A percentile compares a stretch with the other conserved stretches of the same genome.
Evolutionary conservation across 2,113 vertebrate genomes (phyloP).

Genomic region (Naja naja): DNA sequence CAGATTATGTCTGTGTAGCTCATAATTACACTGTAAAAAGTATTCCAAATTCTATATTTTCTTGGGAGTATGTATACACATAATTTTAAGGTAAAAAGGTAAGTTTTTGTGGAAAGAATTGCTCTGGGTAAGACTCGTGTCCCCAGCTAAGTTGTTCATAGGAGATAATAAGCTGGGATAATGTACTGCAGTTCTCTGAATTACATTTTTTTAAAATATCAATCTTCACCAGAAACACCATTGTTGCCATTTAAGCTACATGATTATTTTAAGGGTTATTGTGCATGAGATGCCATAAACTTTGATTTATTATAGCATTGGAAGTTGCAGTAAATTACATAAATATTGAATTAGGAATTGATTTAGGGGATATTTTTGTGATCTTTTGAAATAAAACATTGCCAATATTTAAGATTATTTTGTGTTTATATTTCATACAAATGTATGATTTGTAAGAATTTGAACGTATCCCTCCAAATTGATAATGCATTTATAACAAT

Average conservation of each 20-base stretch:
- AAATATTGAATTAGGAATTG: neutral
- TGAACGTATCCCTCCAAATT: neutral
- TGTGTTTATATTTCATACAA: neutral
- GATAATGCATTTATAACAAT: neutral
- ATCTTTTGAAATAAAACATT: constrained; percentile 8
- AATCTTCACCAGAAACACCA: neutral
- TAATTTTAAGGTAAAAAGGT: neutral
- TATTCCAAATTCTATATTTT: neutral
- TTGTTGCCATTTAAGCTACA: neutral
- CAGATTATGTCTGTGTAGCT: neutral
- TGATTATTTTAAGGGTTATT: neutral
- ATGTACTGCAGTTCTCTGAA: constrained; percentile 41
- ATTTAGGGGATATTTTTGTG: neutral
- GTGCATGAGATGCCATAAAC: neutral
- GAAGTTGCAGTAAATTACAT: neutral
- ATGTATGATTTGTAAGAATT: neutral
- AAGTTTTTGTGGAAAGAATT: neutral
- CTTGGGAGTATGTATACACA: neutral
- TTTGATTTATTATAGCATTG: neutral
- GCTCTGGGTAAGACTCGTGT: neutral
- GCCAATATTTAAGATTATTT: neutral
- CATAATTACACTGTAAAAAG: neutral
- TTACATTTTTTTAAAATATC: constrained; percentile 48
- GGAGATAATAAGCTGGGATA: neutral
- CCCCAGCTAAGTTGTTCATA: neutral